These are phyloP conservation scores for Ceratitis capitata DNA, from an alignment of 1,140 invertebrate species.

Conservation along the genomic window DNA sequence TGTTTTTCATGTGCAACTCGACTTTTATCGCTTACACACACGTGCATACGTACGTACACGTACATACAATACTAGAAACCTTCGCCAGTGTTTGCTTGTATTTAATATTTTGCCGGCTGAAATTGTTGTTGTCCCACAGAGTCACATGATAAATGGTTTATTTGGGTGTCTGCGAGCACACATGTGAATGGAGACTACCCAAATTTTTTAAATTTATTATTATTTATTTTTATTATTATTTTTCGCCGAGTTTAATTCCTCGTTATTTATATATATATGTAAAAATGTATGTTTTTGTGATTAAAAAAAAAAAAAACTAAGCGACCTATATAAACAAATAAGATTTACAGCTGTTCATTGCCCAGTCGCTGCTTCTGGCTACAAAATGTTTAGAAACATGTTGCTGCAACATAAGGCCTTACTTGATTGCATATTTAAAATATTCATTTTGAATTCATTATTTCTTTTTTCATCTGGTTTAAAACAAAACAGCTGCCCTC, in stretches of 20 bases:
- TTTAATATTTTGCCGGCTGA: conserved; percentile 4
- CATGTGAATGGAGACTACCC: conserved; percentile 17
- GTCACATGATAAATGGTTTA: conserved; percentile 38
- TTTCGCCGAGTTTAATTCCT: not conserved
- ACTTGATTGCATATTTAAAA: not conserved
- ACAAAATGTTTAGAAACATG: not conserved
- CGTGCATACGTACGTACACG: not conserved
- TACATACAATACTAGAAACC: no score
- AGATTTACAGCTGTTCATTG: not conserved
- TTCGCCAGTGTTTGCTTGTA: not conserved
- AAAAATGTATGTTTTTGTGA: no score
- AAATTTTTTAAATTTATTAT: conserved; percentile 24
- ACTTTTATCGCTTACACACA: not conserved
- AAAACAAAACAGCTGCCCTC: conserved; percentile 6
- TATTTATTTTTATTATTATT: not conserved
- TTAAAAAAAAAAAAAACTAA: not conserved
- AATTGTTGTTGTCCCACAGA: not conserved
- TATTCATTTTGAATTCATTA: not conserved
- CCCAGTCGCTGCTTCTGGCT: not conserved
- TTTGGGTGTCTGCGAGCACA: conserved; percentile 31
- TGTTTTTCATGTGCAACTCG: conserved; percentile 30
- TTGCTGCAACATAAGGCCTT: not conserved
- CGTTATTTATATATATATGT: no score
- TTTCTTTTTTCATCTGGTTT: no score
- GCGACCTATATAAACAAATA: not conserved